Evolutionary conservation across 2,113 vertebrate genomes (phyloP).

Genomic region (Corythaixoides concolor): DNA sequence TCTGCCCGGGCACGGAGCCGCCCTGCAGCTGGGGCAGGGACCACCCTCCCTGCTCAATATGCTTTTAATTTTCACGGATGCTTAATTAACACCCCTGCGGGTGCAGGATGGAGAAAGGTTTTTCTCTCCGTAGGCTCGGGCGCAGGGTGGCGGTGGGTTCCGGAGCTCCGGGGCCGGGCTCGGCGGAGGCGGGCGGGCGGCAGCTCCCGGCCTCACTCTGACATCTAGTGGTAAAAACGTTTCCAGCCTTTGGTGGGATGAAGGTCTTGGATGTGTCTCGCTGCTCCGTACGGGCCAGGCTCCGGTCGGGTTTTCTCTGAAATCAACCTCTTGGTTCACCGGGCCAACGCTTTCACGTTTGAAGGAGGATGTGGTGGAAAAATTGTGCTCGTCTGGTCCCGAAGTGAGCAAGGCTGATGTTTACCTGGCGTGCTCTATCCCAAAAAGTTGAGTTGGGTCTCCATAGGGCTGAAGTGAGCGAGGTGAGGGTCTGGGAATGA

Average conservation of each 20-base stretch:
- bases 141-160: neutral
- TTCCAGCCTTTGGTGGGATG: neutral
- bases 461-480: neutral
- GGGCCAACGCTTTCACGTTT: fast-evolving
- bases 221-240: conserved; percentile 60
- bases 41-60: neutral
- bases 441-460: neutral
- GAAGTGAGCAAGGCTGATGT: neutral
- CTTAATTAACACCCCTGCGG: neutral
- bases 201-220: neutral
- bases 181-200: too few relatives aligned
- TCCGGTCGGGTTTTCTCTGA: neutral
- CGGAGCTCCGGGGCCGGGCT: too few relatives aligned
- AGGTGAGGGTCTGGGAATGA: neutral
- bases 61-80: neutral
- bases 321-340: neutral
- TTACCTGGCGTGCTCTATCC: neutral
- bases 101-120: neutral
- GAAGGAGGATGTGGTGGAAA: neutral
- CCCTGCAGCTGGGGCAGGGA: neutral
- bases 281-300: neutral
- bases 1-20: neutral
- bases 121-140: neutral
- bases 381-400: neutral
- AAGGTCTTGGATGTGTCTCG: neutral